These are phyloP conservation scores for Oligia latruncula DNA, from an alignment of 2,888 invertebrate genomes.

Conservation along the genomic window DNA sequence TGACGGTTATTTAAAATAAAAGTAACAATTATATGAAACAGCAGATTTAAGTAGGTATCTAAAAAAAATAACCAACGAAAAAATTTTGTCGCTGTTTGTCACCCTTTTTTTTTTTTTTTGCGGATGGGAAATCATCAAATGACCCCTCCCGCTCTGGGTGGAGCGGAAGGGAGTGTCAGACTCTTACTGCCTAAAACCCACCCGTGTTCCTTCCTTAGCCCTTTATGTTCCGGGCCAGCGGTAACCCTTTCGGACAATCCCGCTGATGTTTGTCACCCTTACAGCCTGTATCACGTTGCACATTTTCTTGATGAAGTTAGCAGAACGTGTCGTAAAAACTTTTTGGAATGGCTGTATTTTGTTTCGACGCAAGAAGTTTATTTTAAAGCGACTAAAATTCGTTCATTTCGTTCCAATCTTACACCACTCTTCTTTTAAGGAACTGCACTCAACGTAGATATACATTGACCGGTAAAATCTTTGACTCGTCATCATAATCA, in stretches of 20 bases:
- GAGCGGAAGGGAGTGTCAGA: too few relatives aligned
- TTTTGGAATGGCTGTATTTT: not conserved
- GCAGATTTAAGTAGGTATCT: too few relatives aligned
- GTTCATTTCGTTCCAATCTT: conserved; percentile 32
- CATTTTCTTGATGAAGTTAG: not conserved
- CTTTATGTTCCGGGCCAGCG: too few relatives aligned
- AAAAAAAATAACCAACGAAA: not conserved
- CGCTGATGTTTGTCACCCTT: too few relatives aligned
- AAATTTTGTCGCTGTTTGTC: not conserved
- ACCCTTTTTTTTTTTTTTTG: too few relatives aligned
- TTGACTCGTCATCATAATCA: not conserved
- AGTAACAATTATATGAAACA: too few relatives aligned
- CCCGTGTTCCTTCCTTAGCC: too few relatives aligned
- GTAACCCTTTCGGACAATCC: too few relatives aligned
- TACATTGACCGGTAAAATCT: conserved; percentile 12
- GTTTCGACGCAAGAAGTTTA: not conserved
- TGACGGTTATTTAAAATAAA: too few relatives aligned
- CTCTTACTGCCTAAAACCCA: too few relatives aligned
- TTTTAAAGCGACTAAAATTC: not conserved
- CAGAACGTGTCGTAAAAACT: not conserved
- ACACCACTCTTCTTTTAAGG: not conserved
- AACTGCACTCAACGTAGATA: conserved; percentile 4
- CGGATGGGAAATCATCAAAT: too few relatives aligned
- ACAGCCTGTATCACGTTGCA: not conserved
- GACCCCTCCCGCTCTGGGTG: too few relatives aligned